Conservation (phyloP, 2,888 invertebrate genomes). For the Matsumyia berberina region DNA sequence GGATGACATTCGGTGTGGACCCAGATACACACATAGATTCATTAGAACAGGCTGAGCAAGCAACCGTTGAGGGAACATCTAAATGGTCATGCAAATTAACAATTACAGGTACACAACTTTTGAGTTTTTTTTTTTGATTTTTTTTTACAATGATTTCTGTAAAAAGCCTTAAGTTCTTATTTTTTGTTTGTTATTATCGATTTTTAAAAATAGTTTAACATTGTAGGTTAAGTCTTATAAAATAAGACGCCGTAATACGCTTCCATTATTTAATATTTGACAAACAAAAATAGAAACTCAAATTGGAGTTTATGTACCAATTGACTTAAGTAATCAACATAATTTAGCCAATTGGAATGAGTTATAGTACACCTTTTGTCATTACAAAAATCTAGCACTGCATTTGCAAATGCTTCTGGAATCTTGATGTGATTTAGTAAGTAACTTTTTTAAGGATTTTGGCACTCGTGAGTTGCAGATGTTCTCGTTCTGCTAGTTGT, state of each 20-base stretch:
- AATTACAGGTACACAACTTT: slow-evolving; percentile 93
- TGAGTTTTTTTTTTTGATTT: slow-evolving; percentile 17
- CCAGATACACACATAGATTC: slow-evolving; percentile 99
- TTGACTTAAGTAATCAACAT: slow-evolving; percentile 1
- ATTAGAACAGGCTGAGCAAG: slow-evolving; percentile 98
- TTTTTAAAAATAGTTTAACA: slow-evolving; percentile 5
- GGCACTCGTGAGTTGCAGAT: too few species aligned
- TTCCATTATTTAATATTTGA: neutral
- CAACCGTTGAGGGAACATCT: slow-evolving; percentile 99
- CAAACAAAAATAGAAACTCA: neutral
- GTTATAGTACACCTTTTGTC: slow-evolving; percentile 25
- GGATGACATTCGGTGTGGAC: slow-evolving; percentile 98
- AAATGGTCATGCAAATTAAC: slow-evolving; percentile 99
- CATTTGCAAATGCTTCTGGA: too few species aligned
- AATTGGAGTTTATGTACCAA: neutral
- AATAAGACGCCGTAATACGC: slow-evolving; percentile 10
- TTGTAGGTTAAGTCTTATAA: slow-evolving; percentile 33
- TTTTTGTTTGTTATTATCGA: slow-evolving; percentile 6
- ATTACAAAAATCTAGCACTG: neutral
- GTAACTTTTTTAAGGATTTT: too few species aligned
- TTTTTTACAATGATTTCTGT: slow-evolving; percentile 4
- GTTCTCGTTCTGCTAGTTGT: too few species aligned
- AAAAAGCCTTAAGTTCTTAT: too few species aligned
- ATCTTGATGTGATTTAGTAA: too few species aligned
- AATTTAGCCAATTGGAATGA: neutral